A percentile compares a stretch with the other conserved stretches of the same genome.
Conservation (phyloP, 92 coral and sea anemone genomes). For the Porites evermanni region DNA sequence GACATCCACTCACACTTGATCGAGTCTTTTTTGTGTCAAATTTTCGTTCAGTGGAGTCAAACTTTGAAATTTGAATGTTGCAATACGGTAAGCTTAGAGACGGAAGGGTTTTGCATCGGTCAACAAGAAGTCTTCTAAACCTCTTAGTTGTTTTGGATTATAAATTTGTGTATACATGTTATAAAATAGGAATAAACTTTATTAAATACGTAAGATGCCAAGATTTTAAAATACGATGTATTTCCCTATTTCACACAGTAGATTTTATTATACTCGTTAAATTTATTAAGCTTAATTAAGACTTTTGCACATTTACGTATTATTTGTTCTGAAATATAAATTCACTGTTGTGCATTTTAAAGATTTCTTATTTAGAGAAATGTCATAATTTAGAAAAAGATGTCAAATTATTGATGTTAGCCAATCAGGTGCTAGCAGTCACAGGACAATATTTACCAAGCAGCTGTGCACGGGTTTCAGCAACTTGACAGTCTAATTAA, state of each 20-base stretch:
- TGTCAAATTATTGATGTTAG: neutral
- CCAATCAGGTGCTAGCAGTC: neutral
- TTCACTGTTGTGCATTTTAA: neutral
- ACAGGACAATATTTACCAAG: neutral
- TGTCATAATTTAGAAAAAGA: neutral
- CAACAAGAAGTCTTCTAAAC: neutral
- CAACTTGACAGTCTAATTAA: neutral
- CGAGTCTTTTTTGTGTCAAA: neutral
- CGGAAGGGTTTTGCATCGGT: no score
- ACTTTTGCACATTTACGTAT: no score
- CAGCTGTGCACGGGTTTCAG: slow-evolving; percentile 1
- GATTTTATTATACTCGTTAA: neutral
- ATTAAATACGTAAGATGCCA: neutral
- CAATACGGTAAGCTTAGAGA: neutral
- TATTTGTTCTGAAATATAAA: no score
- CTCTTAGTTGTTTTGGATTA: neutral
- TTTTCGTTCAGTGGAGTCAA: no score
- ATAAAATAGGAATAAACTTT: neutral
- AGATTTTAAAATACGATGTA: neutral
- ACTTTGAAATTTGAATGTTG: neutral
- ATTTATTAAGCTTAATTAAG: no score
- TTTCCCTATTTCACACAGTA: neutral
- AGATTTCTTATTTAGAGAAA: neutral
- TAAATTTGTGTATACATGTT: slow-evolving; percentile 4
- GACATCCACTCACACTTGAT: neutral